Evolutionary conservation across 2,888 invertebrate species (phyloP).

Genomic region (Heliconius sara): DNA sequence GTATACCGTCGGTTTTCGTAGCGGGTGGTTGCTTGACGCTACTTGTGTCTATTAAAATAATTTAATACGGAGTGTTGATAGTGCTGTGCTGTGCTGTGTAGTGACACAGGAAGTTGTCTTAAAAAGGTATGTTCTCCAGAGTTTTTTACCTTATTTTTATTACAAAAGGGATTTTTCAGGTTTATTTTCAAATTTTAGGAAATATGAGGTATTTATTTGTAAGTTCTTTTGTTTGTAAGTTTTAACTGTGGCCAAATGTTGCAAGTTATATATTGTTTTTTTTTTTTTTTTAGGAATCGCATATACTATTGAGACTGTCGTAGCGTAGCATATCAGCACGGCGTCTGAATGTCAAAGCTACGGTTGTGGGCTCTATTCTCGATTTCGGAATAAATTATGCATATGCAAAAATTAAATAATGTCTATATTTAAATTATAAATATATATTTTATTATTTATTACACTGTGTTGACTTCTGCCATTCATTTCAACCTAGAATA

Average conservation of each 20-base stretch:
- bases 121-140: not conserved
- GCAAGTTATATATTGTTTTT: not conserved
- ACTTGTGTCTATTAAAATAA: not conserved
- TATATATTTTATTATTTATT: no score
- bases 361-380: not conserved
- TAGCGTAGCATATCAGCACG: not conserved
- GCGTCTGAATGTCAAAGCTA: not conserved
- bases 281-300: not conserved
- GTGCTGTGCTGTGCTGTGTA: constrained; percentile 16
- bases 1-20: constrained; percentile 19
- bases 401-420: no score
- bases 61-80: constrained; percentile 12
- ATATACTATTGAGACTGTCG: not conserved
- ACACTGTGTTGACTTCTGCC: no score
- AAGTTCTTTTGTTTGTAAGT: not conserved
- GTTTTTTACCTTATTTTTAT: not conserved
- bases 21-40: constrained; percentile 16
- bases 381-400: not conserved
- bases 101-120: not conserved
- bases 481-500: not conserved
- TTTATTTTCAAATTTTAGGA: not conserved
- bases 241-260: not conserved
- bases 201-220: not conserved
- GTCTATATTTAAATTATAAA: no score
- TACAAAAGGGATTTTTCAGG: no score